Conservation (phyloP, 2,113 vertebrate species). For the Romanogobio albipinnatus region DNA sequence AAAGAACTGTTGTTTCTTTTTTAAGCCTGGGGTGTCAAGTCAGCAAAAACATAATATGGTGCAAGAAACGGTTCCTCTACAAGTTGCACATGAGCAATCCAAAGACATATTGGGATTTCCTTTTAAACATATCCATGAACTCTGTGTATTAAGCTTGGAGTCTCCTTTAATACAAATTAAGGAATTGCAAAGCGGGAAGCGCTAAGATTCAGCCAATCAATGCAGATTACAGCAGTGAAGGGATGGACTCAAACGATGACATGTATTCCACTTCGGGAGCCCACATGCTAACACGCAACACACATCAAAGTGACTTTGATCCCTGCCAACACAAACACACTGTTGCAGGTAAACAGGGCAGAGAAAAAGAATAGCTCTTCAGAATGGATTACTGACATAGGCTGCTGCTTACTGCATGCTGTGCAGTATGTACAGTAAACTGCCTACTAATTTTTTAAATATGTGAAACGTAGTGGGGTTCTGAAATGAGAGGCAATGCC, state of each 20-base stretch:
- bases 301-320: slow-evolving; percentile 56
- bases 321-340: slow-evolving; percentile 31
- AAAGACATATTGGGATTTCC: background rate
- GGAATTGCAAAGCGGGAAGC: background rate
- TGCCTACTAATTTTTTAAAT: background rate
- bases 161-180: background rate
- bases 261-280: slow-evolving; percentile 25
- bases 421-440: background rate
- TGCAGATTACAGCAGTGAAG: slow-evolving; percentile 25
- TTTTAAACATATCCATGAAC: background rate
- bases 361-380: slow-evolving; percentile 2
- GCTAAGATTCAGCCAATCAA: slow-evolving; percentile 6
- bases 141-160: background rate
- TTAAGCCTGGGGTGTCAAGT: slow-evolving; percentile 12
- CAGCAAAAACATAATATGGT: slow-evolving; percentile 15
- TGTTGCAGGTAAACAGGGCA: slow-evolving; percentile 7
- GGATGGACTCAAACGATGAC: slow-evolving; percentile 31
- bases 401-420: background rate
- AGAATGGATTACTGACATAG: slow-evolving; percentile 17
- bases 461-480: too few species aligned
- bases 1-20: slow-evolving; percentile 3
- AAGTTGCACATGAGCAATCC: background rate
- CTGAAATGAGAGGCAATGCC: too few species aligned
- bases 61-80: background rate
- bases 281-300: slow-evolving; percentile 33